Conservation (phyloP, 2,797 vertebrate species). For the Erethizon dorsatum region DNA sequence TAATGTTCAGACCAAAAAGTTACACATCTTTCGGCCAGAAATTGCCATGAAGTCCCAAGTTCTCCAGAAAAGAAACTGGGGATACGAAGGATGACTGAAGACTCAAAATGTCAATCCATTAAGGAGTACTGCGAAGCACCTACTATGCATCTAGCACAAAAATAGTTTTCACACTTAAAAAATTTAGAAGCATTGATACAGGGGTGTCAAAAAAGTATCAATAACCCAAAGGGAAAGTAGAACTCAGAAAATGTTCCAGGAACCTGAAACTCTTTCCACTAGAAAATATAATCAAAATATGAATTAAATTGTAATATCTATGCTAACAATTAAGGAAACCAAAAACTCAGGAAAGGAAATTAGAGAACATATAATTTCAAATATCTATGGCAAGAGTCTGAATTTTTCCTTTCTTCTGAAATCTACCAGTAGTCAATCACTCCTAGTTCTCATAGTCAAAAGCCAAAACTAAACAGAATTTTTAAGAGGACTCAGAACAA, state of each 20-base stretch:
- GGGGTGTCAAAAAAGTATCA: neutral
- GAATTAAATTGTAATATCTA: slow-evolving; percentile 2
- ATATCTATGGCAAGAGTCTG: neutral
- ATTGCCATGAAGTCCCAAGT: slow-evolving; percentile 1
- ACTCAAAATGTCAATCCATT: neutral
- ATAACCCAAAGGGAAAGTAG: neutral
- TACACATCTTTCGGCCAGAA: slow-evolving; percentile 28
- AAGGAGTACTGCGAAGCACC: neutral
- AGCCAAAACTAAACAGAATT: slow-evolving; percentile 8
- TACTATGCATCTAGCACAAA: neutral
- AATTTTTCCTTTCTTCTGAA: neutral
- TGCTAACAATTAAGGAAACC: slow-evolving; percentile 6
- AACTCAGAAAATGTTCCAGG: neutral
- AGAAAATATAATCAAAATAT: slow-evolving; percentile 38
- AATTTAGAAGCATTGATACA: slow-evolving; percentile 19
- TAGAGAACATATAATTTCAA: slow-evolving; percentile 34
- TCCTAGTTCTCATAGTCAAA: slow-evolving; percentile 15
- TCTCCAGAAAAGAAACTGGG: slow-evolving; percentile 15
- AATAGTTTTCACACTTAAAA: slow-evolving; percentile 41
- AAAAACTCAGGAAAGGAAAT: slow-evolving; percentile 45
- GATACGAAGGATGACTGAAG: slow-evolving; percentile 35
- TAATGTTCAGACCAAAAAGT: neutral
- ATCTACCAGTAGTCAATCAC: neutral
- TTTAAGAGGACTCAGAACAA: slow-evolving; percentile 35
- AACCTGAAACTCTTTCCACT: slow-evolving; percentile 26